Evolutionary conservation across 2,888 invertebrate species (phyloP), one percentile per base, ranked within the genome.

Genomic region (Chrysopilus asiliformis): DNA sequence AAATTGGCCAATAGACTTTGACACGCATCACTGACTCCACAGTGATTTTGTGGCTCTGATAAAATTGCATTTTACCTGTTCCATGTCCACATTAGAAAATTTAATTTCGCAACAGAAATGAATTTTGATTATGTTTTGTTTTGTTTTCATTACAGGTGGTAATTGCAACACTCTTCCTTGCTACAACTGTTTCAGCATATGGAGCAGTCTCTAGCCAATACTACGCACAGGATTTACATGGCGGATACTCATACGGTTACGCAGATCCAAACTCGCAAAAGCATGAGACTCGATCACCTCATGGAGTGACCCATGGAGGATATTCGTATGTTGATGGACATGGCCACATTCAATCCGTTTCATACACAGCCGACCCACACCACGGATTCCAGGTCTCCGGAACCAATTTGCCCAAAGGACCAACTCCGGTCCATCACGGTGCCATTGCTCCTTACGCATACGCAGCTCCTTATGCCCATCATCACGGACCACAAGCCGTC

Each of bases 261-360:
- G 59, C 70, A 10, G 74, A 72, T 45, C 75, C 75, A 38, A 68
- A 72, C 33, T 73, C 74, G 46, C 67, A 76, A 44, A 76, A 76
- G 53, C 66, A 70, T 17, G 79, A 79, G 56, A 63, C 70, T 1
- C 68, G 71, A 40, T 62, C 68, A 4, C 61, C 69, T 38, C 72
- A 75, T 49, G 76, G 76, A 10, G 67, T 72, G 12, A 74, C 73
- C 4, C 66, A 69, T 40, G 77, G 77, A 32, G 73, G 72, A 28
- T 79, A 79, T 53, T 74, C 76, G 25, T 79, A 78, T 53, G 68
- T 79, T 38, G 79, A 79, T 53, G 74, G 73, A 12, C 67, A 75
- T 50, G 76, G 76, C 3, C 60, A 72, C 38, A 55, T 75, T 8
- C 77, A 77, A 53, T 71, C 71, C 22, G 74, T 76, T 15, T 68